Base-by-base conservation (phyloP, 2,113 vertebrate species). In the Crotalus tigris region DNA sequence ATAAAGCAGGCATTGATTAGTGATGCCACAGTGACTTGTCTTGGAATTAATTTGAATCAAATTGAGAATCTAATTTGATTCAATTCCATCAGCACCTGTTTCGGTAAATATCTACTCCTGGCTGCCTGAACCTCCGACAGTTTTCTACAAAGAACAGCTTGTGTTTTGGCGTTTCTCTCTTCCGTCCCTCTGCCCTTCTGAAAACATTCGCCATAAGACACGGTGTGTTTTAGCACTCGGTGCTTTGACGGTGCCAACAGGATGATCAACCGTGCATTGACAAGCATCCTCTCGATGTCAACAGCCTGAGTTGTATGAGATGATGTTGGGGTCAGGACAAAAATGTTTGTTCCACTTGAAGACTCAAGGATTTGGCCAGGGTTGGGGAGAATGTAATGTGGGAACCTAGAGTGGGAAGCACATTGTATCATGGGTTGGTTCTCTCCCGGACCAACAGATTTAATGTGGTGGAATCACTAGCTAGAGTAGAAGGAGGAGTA, bases 1-100 rank as follows among this genome's bases (percentile, higher is more conserved):
- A 98, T 96, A 97, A 95, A 96, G 96, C 96, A 92, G 94, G 86
- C 93, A 97, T 97, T 96, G 97, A 97, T 95, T 58, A 90, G 92
- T 15, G 88, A 96, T 92, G 93, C 94, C 29, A 1, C 21, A 23
- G 94, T 59, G 95, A 95, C 53, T 88, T 91, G 96, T 93, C 95
- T 96, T 93, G 93, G 33, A 81, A 81, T 81, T 81, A 39, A 39
- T 81, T 81, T 81, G 69, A 81, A 39, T 81, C 69, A 81, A 81
- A 81, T 81, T 81, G 94, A 96, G 94, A 95, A 95, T 94, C 90
- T 59, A 94, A 44, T 97, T 95, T 94, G 90, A 96, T 96, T 95
- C 92, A 64, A 94, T 95, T 97, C 95, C 94, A 96, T 96, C 97
- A 95, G 96, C 93, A 57, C 93, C 94, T 91, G 93, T 94, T 96